A percentile compares a stretch with the other conserved stretches of the same genome.
These are phyloP conservation scores for Dryocosmus kuriphilus DNA, from an alignment of 2,888 invertebrate genomes.

Conservation along the genomic window DNA sequence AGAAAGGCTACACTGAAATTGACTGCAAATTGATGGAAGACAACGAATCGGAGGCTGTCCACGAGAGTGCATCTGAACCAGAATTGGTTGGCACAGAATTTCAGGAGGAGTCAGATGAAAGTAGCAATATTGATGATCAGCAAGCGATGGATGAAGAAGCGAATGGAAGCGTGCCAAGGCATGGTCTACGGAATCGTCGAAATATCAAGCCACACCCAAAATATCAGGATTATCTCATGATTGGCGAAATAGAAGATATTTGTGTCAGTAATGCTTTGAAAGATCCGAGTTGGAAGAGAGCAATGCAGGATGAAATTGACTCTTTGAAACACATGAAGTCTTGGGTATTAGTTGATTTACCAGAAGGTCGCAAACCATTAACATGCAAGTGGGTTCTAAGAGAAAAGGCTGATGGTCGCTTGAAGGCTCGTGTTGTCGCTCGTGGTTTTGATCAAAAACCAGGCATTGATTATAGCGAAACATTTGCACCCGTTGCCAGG, in stretches of 20 bases:
- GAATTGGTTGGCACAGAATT: not conserved
- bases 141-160: not conserved
- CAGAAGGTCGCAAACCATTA: too few species aligned
- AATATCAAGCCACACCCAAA: not conserved
- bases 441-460: too few species aligned
- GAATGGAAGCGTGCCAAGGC: too few species aligned
- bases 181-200: not conserved
- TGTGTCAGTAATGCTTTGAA: constrained; percentile 58
- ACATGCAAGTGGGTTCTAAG: too few species aligned
- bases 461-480: too few species aligned
- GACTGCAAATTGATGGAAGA: not conserved
- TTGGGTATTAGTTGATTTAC: not conserved
- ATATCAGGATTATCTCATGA: constrained; percentile 12
- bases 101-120: not conserved
- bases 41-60: not conserved
- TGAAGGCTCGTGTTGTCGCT: too few species aligned
- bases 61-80: not conserved
- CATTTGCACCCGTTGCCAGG: too few species aligned
- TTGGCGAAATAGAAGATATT: constrained; percentile 28
- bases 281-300: constrained; percentile 59
- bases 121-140: not conserved
- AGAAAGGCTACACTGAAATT: constrained; percentile 13
- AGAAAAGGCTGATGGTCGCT: too few species aligned
- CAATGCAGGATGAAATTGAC: constrained; percentile 50
- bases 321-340: not conserved